Percentiles rank a stretch among this genome's conserved stretches.
phyloP scores from a whole-genome alignment of 2,888 invertebrate genomes.

The Vanessa cardui region DNA sequence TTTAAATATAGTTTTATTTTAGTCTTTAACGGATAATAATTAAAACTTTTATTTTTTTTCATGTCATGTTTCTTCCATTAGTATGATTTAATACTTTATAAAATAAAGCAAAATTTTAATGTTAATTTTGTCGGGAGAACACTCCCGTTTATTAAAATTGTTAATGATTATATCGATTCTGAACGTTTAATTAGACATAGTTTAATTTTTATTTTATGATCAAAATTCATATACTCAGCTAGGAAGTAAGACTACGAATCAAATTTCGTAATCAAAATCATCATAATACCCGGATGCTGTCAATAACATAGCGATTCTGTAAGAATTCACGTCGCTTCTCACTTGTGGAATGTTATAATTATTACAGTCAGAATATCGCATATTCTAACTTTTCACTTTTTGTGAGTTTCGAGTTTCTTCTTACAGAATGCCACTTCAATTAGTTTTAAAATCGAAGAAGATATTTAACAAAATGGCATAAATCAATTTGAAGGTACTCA shows the following conservation, averaged over 20 bases:
- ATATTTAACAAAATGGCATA: not conserved
- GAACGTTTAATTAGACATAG: conserved; percentile 9
- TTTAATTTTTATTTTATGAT: conserved; percentile 59
- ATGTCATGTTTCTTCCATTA: conserved; percentile 24
- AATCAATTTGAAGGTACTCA: too few species aligned
- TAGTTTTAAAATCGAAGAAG: not conserved
- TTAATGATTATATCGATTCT: not conserved
- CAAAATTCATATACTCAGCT: conserved; percentile 75
- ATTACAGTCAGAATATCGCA: too few species aligned
- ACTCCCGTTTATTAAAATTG: conserved; percentile 1
- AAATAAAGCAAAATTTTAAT: conserved; percentile 8
- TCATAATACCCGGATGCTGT: not conserved
- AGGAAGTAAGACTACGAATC: conserved; percentile 50
- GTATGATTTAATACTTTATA: conserved; percentile 20
- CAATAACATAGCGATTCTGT: not conserved
- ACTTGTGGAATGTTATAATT: not conserved
- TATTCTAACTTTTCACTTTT: too few species aligned
- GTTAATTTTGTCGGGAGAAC: not conserved
- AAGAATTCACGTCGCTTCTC: too few species aligned
- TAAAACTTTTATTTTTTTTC: conserved; percentile 6
- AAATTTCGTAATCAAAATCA: conserved; percentile 13
- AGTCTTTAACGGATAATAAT: not conserved
- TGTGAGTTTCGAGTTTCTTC: too few species aligned
- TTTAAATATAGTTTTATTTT: conserved; percentile 7
- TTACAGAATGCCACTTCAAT: too few species aligned